Evolutionary conservation across 1,140 invertebrate species (phyloP).

Genomic region (Steinernema khuongi): DNA sequence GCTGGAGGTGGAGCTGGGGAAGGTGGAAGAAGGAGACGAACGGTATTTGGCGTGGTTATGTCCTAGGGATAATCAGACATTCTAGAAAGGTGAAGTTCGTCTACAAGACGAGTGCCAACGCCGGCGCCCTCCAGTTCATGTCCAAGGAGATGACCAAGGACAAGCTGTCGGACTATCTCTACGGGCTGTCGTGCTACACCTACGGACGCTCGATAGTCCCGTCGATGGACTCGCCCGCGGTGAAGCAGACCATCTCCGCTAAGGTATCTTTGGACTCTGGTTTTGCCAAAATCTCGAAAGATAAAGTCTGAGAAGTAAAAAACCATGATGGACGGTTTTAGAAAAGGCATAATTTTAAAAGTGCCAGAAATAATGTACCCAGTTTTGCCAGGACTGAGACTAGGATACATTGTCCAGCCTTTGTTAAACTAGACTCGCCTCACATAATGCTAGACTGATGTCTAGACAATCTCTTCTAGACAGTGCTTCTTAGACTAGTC

Average conservation of each 20-base stretch:
- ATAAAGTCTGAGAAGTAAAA: too few species aligned
- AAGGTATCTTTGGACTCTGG: constrained; percentile 63
- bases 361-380: too few species aligned
- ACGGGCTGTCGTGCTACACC: constrained; percentile 61
- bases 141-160: constrained; percentile 77
- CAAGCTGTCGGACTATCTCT: constrained; percentile 63
- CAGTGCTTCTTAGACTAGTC: too few species aligned
- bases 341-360: too few species aligned
- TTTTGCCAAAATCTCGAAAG: background rate
- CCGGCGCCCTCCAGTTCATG: constrained; percentile 82
- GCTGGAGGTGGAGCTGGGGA: constrained; percentile 65
- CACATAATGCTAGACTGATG: constrained; percentile 19
- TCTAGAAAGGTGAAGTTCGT: background rate
- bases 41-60: background rate
- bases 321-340: background rate
- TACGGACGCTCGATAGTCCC: constrained; percentile 70
- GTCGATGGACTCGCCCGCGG: constrained; percentile 83
- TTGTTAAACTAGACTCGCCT: too few species aligned
- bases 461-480: too few species aligned
- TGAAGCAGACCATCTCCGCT: constrained; percentile 80
- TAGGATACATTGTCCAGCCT: too few species aligned
- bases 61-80: background rate
- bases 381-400: too few species aligned
- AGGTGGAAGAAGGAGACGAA: constrained; percentile 68
- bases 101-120: constrained; percentile 69